Conservation (phyloP, 2,888 invertebrate genomes). For the Ophraella communa region DNA sequence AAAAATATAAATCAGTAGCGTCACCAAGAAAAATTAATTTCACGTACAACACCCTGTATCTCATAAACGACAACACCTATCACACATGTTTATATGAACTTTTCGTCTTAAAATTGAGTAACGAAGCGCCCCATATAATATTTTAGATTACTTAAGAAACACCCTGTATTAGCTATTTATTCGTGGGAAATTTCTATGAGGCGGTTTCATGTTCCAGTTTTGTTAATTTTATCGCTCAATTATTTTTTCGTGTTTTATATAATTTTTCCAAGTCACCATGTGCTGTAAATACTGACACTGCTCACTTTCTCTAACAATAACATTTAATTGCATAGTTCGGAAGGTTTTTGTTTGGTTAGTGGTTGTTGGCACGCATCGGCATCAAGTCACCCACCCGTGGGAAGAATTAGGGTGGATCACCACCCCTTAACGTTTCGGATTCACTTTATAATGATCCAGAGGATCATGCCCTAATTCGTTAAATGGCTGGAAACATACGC, state of each 20-base stretch:
- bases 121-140: too few species aligned
- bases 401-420: conserved; percentile 46
- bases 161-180: neutral
- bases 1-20: too few species aligned
- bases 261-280: conserved; percentile 32
- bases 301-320: conserved; percentile 53
- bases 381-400: conserved; percentile 56
- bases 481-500: conserved; percentile 61
- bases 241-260: conserved; percentile 30
- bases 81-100: too few species aligned
- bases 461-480: conserved; percentile 60
- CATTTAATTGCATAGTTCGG: conserved; percentile 51
- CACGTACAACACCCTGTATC: too few species aligned
- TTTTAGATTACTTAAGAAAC: too few species aligned
- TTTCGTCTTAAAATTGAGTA: too few species aligned
- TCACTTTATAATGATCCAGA: conserved; percentile 51
- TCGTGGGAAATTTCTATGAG: neutral
- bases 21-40: too few species aligned
- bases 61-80: too few species aligned
- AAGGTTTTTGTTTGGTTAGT: conserved; percentile 54
- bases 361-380: conserved; percentile 56
- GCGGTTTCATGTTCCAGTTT: neutral
- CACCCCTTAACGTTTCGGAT: conserved; percentile 39
- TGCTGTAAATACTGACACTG: conserved; percentile 40
- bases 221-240: conserved; percentile 26